Percentiles rank a stretch among this genome's conserved stretches.
These are phyloP conservation scores for Sericinus montela DNA, from an alignment of 2,888 invertebrate species.

Conservation along the genomic window DNA sequence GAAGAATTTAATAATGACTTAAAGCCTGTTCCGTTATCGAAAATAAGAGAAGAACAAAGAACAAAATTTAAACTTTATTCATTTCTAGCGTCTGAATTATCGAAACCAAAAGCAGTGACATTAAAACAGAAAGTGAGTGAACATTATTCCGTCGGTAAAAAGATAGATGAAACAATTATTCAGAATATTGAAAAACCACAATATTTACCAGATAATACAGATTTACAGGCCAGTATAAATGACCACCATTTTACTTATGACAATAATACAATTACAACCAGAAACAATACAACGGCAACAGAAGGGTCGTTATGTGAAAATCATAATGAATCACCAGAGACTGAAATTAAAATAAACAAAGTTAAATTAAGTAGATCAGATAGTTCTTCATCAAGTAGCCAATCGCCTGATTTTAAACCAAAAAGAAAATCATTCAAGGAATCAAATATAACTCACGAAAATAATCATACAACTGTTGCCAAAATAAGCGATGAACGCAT, in stretches of 20 bases:
- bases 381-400: slow-evolving; percentile 17
- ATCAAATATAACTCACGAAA: background rate
- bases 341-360: slow-evolving; percentile 13
- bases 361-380: slow-evolving; percentile 15
- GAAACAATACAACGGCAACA: background rate
- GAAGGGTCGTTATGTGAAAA: background rate
- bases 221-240: background rate
- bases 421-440: slow-evolving; percentile 8
- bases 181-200: slow-evolving; percentile 24
- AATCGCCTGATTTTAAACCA: slow-evolving; percentile 13
- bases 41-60: slow-evolving; percentile 49
- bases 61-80: slow-evolving; percentile 57
- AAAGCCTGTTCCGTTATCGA: slow-evolving; percentile 43
- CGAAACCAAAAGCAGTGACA: slow-evolving; percentile 53
- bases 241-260: background rate
- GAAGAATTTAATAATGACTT: slow-evolving; percentile 35
- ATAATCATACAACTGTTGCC: background rate
- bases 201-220: slow-evolving; percentile 9
- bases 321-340: slow-evolving; percentile 10
- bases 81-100: slow-evolving; percentile 53
- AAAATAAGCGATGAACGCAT: background rate
- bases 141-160: slow-evolving; percentile 53
- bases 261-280: background rate
- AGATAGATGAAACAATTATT: slow-evolving; percentile 46
- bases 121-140: slow-evolving; percentile 60